Evolutionary conservation across 2,888 invertebrate genomes (phyloP).

Genomic region (Euplagia quadripunctaria): DNA sequence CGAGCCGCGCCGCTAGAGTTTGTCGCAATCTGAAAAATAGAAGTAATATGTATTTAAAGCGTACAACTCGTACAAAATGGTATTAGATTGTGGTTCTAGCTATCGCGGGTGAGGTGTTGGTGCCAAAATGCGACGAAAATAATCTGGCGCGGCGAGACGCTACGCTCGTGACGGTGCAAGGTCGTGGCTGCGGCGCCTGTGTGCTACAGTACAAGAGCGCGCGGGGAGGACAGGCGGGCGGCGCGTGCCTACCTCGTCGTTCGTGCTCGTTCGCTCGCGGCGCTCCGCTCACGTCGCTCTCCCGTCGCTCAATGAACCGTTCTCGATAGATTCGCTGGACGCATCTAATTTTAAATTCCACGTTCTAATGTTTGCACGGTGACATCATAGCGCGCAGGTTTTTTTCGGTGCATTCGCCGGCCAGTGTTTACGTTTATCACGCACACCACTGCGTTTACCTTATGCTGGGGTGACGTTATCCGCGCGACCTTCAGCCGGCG

Average conservation of each 20-base stretch:
- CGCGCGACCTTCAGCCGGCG: conserved; percentile 62
- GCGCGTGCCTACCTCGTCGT: conserved; percentile 75
- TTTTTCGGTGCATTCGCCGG: conserved; percentile 78
- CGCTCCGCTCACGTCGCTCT: conserved; percentile 84
- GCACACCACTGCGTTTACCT: conserved; percentile 68
- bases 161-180: conserved; percentile 80
- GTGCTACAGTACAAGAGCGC: conserved; percentile 25
- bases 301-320: conserved; percentile 85
- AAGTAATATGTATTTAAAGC: conserved; percentile 58
- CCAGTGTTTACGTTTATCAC: conserved; percentile 82
- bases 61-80: conserved; percentile 62
- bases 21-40: conserved; percentile 91
- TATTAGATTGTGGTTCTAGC: conserved; percentile 63
- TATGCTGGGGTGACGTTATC: conserved; percentile 69
- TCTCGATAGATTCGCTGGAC: conserved; percentile 75
- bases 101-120: conserved; percentile 68
- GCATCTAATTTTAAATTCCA: conserved; percentile 83
- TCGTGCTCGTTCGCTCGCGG: conserved; percentile 82
- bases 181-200: conserved; percentile 68
- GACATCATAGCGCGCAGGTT: conserved; percentile 82
- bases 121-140: conserved; percentile 86
- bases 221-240: conserved; percentile 48
- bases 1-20: conserved; percentile 91
- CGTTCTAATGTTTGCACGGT: conserved; percentile 81
- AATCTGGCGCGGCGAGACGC: conserved; percentile 81